Conservation (phyloP, 2,113 vertebrate species). For the Epinephelus moara region DNA sequence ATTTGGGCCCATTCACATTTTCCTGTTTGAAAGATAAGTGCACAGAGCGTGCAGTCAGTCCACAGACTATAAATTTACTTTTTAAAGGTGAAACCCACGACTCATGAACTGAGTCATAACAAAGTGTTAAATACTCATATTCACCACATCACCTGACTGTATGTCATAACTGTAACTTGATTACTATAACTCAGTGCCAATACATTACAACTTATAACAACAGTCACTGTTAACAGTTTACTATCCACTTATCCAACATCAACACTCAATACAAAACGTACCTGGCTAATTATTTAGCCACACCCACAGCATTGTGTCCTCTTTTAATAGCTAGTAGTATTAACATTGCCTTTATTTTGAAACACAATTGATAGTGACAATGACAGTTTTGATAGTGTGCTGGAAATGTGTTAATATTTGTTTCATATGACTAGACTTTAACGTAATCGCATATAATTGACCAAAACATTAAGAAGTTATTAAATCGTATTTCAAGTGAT, state of each 20-base stretch:
- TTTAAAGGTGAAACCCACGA: neutral
- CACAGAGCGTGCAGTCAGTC: conserved; percentile 33
- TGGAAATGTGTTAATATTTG: neutral
- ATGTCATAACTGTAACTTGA: neutral
- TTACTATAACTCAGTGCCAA: neutral
- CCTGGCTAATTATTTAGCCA: neutral
- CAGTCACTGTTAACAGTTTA: neutral
- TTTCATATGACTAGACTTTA: neutral
- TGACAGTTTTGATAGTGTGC: neutral
- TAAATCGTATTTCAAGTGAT: too few species aligned
- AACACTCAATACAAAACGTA: neutral
- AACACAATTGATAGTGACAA: neutral
- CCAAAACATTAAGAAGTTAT: neutral
- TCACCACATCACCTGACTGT: neutral
- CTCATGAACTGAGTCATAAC: neutral
- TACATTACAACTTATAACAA: neutral
- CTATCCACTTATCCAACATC: neutral
- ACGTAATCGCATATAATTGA: neutral
- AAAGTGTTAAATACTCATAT: neutral
- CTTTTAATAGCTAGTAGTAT: neutral
- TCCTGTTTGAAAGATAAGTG: conserved; percentile 74
- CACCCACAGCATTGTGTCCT: neutral
- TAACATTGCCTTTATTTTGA: neutral
- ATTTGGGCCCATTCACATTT: conserved; percentile 60
- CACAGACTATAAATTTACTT: conserved; percentile 51